These are phyloP conservation scores for Lethenteron reissneri DNA, from an alignment of 2,113 vertebrate species.

Conservation along the genomic window DNA sequence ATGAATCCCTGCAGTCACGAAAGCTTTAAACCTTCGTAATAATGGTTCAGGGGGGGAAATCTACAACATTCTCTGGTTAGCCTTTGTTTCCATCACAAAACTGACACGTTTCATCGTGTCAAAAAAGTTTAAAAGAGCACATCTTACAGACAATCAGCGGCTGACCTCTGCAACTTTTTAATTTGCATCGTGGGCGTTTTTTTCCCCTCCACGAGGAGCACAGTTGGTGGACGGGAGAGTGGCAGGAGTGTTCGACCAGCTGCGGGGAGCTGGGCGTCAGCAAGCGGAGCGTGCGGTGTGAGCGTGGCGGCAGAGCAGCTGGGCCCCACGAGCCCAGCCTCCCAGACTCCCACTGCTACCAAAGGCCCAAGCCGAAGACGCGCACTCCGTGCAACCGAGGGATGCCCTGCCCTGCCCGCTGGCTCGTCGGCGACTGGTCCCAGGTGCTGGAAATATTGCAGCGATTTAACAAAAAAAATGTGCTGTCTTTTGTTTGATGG, in stretches of 20 bases:
- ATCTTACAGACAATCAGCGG: too few relatives aligned
- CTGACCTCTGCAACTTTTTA: too few relatives aligned
- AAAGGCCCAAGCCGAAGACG: slow-evolving; percentile 32
- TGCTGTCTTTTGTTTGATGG: too few relatives aligned
- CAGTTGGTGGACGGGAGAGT: slow-evolving; percentile 79
- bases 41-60: too few relatives aligned
- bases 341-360: slow-evolving; percentile 26
- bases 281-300: slow-evolving; percentile 47
- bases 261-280: slow-evolving; percentile 35
- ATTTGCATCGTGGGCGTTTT: not conserved
- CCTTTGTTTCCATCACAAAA: too few relatives aligned
- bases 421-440: slow-evolving; percentile 52
- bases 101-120: too few relatives aligned
- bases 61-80: too few relatives aligned
- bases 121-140: too few relatives aligned
- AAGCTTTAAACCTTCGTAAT: too few relatives aligned
- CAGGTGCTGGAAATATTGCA: slow-evolving; percentile 28
- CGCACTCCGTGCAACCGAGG: slow-evolving; percentile 29
- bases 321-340: slow-evolving; percentile 53
- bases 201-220: rapidly evolving
- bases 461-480: too few relatives aligned
- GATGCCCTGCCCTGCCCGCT: slow-evolving; percentile 43
- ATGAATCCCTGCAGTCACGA: too few relatives aligned
- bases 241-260: slow-evolving; percentile 48
- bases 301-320: slow-evolving; percentile 27